Evolutionary conservation across 2,888 invertebrate genomes (phyloP).

Genomic region (Mystacides longicornis): DNA sequence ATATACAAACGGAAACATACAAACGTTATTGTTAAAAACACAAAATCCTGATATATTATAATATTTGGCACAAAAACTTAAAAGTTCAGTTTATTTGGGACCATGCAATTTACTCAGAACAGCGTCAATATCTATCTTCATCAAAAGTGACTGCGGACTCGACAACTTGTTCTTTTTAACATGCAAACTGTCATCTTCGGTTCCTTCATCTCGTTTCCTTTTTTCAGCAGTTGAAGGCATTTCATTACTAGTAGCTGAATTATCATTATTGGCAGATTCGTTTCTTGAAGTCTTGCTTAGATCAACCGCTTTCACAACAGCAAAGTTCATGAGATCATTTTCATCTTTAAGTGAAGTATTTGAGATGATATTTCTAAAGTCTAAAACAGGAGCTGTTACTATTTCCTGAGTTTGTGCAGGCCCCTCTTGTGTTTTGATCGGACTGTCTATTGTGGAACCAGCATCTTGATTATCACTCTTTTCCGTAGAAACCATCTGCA

Average conservation of each 20-base stretch:
- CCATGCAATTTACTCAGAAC: constrained; percentile 45
- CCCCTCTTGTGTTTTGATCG: too few relatives aligned
- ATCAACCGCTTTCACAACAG: constrained; percentile 31
- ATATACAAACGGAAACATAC: too few relatives aligned
- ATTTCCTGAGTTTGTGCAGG: too few relatives aligned
- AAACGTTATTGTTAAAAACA: too few relatives aligned
- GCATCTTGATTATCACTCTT: too few relatives aligned
- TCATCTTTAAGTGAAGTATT: too few relatives aligned
- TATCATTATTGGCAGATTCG: not conserved
- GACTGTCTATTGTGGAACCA: too few relatives aligned
- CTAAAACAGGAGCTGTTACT: too few relatives aligned
- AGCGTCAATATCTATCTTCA: constrained; percentile 43
- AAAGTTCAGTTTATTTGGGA: not conserved
- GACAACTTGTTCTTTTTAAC: constrained; percentile 33
- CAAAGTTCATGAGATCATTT: constrained; percentile 29
- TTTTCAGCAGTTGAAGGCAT: constrained; percentile 6
- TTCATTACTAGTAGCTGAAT: not conserved
- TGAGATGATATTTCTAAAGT: too few relatives aligned
- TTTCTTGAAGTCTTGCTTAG: not conserved
- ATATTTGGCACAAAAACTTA: too few relatives aligned
- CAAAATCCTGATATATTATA: too few relatives aligned
- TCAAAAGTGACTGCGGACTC: constrained; percentile 27
- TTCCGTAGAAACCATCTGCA: too few relatives aligned
- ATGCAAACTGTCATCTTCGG: not conserved
- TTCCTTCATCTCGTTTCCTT: constrained; percentile 17